Conservation (phyloP, 2,888 invertebrate genomes). For the Mythimna albipuncta region DNA sequence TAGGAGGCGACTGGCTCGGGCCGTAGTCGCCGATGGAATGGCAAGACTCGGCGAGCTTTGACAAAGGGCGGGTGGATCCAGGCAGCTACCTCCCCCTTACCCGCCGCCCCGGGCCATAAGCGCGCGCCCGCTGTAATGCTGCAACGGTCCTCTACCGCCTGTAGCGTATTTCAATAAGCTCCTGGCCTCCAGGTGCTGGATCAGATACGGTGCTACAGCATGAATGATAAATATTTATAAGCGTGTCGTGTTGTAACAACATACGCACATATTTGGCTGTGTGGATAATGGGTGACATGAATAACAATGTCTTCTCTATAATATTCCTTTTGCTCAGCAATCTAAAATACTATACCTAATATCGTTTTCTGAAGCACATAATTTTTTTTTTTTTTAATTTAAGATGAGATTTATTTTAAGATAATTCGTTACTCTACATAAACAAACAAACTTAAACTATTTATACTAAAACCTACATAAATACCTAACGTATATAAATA, state of each 20-base stretch:
- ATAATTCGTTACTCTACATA: too few relatives aligned
- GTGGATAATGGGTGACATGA: conserved; percentile 28
- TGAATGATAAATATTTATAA: conserved; percentile 50
- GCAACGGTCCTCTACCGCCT: conserved; percentile 52
- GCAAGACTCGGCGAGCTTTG: conserved; percentile 6
- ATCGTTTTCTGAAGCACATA: background rate
- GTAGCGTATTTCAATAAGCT: conserved; percentile 56
- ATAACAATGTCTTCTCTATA: conserved; percentile 31
- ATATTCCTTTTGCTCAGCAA: background rate
- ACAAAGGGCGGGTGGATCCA: conserved; percentile 71
- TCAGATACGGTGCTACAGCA: conserved; percentile 47
- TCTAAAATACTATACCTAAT: background rate
- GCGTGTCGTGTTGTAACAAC: conserved; percentile 20
- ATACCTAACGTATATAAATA: too few relatives aligned
- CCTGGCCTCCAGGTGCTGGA: conserved; percentile 58
- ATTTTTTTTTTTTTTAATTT: too few relatives aligned
- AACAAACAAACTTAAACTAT: too few relatives aligned
- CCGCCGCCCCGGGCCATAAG: conserved; percentile 71
- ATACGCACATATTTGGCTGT: conserved; percentile 27
- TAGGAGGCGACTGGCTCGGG: conserved; percentile 46
- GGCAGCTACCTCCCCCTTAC: conserved; percentile 74
- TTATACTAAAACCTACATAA: too few relatives aligned
- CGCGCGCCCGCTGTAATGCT: conserved; percentile 30
- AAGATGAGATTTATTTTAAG: too few relatives aligned
- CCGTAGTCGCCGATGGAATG: conserved; percentile 67